A percentile compares a stretch with the other conserved stretches of the same genome.
Evolutionary conservation across 2,888 invertebrate genomes (phyloP).

Genomic region (Osmoderma eremita): DNA sequence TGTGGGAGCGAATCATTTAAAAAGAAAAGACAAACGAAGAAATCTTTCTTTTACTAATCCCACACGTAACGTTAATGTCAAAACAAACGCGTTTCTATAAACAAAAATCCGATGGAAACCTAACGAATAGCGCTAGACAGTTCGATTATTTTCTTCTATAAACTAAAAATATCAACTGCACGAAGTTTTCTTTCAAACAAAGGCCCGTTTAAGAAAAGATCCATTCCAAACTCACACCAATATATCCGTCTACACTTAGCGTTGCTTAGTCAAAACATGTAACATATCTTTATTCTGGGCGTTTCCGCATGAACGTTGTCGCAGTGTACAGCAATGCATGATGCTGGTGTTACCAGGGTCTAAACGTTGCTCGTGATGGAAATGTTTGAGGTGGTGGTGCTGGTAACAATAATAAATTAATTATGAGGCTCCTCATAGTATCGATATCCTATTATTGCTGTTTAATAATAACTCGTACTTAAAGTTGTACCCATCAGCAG

Average conservation of each 20-base stretch:
- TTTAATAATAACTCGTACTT: conserved; percentile 30
- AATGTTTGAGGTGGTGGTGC: conserved; percentile 13
- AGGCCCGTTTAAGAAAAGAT: conserved; percentile 33
- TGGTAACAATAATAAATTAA: conserved; percentile 54
- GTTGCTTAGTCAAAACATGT: conserved; percentile 59
- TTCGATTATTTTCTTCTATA: conserved; percentile 38
- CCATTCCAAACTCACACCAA: conserved; percentile 40
- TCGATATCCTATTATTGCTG: conserved; percentile 42
- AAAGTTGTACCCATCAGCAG: conserved; percentile 23
- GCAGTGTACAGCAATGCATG: too few relatives aligned
- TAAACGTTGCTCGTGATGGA: conserved; percentile 13
- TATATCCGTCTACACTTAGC: conserved; percentile 57
- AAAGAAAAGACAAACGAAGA: not conserved
- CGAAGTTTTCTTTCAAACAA: conserved; percentile 38
- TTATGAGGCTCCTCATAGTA: conserved; percentile 45
- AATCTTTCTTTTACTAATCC: conserved; percentile 20
- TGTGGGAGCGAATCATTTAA: not conserved
- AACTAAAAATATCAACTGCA: conserved; percentile 37
- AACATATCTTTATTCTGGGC: conserved; percentile 51
- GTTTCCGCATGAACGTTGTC: conserved; percentile 51
- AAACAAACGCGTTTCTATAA: conserved; percentile 24
- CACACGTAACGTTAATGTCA: conserved; percentile 26
- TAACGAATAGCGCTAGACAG: conserved; percentile 35
- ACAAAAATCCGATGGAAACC: conserved; percentile 27
- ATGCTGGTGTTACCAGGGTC: not conserved